phyloP scores from a whole-genome alignment of 1,140 invertebrate genomes.

The Euglossa dilemma region DNA sequence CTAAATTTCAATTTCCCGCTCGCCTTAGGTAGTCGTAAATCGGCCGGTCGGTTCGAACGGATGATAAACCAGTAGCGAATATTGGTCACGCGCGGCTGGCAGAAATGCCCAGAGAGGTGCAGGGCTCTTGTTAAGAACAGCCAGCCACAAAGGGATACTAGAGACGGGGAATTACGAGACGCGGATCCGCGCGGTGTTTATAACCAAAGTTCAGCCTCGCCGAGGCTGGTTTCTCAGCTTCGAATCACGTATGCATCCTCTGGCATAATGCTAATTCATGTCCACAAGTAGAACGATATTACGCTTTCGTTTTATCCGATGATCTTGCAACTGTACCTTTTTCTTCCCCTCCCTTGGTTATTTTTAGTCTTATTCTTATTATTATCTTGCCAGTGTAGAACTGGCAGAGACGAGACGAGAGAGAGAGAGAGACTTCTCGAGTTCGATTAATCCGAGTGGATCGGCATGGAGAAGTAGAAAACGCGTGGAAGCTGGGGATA shows the following conservation, averaged over 20 bases:
- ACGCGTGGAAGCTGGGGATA: background rate
- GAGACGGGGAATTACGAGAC: slow-evolving; percentile 47
- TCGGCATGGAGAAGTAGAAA: background rate
- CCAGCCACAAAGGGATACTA: background rate
- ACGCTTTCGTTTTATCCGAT: background rate
- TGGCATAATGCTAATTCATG: slow-evolving; percentile 30
- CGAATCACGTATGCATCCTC: slow-evolving; percentile 24
- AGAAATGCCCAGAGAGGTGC: too few species aligned
- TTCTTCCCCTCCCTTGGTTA: background rate
- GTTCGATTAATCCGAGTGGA: background rate
- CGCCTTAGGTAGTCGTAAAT: background rate
- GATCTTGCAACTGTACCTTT: background rate
- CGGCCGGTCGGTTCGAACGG: background rate
- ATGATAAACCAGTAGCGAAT: slow-evolving; percentile 1
- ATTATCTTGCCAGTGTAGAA: background rate
- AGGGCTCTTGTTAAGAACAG: slow-evolving; percentile 9
- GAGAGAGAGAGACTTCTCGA: too few species aligned
- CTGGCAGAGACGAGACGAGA: too few species aligned
- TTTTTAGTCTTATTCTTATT: too few species aligned
- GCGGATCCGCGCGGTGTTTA: slow-evolving; percentile 15
- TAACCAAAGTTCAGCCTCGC: slow-evolving; percentile 19
- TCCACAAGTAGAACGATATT: background rate
- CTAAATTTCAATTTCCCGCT: background rate
- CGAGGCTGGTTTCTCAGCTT: background rate
- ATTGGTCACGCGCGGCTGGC: slow-evolving; percentile 13